Evolutionary conservation across 1,140 invertebrate species (phyloP).

Genomic region (Bombus breviceps): DNA sequence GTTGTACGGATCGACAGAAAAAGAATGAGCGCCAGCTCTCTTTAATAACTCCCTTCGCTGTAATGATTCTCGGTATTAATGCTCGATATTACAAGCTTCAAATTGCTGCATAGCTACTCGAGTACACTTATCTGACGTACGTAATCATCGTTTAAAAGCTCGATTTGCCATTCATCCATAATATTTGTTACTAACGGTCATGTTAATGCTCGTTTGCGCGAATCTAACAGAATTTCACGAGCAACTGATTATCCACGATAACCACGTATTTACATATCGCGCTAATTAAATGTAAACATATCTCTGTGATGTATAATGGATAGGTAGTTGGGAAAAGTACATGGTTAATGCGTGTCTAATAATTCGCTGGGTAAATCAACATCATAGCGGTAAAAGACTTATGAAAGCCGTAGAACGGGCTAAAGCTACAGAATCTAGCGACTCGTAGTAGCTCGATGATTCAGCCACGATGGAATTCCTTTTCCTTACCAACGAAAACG

Average conservation of each 20-base stretch:
- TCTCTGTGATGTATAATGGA: neutral
- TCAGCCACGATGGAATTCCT: neutral
- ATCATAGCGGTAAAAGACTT: too few species aligned
- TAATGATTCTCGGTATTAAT: slow-evolving; percentile 19
- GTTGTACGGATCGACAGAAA: slow-evolving; percentile 1
- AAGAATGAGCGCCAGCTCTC: neutral
- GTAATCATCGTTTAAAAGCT: neutral
- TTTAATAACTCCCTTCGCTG: slow-evolving; percentile 18
- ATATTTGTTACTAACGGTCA: neutral
- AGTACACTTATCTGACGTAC: neutral
- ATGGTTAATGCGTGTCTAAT: neutral
- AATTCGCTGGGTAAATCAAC: neutral
- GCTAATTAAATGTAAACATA: neutral
- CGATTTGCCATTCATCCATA: too few species aligned
- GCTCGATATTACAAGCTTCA: neutral
- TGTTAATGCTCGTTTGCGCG: neutral
- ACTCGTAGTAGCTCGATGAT: neutral
- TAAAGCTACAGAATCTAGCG: neutral
- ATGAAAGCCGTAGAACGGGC: neutral
- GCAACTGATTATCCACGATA: neutral
- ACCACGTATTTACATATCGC: slow-evolving; percentile 3
- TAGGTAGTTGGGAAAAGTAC: neutral
- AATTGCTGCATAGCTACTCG: neutral
- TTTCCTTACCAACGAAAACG: neutral
- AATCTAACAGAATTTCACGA: slow-evolving; percentile 1